phyloP scores from a whole-genome alignment of 2,113 vertebrate species.

The Theristicus caerulescens region DNA sequence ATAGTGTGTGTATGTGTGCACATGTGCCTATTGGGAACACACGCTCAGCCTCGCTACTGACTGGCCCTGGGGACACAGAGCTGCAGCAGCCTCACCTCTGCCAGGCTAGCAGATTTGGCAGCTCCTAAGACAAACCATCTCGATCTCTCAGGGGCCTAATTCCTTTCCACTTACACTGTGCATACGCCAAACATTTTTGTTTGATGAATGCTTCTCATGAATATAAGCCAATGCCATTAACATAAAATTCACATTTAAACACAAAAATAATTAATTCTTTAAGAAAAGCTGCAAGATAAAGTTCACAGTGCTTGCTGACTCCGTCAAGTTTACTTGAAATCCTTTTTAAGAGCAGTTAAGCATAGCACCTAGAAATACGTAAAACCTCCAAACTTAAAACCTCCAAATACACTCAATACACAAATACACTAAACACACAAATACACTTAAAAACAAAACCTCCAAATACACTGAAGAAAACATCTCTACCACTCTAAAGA shows the following conservation, averaged over 20 bases:
- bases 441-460: no score
- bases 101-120: neutral
- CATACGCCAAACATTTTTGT: neutral
- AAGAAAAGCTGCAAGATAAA: neutral
- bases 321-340: neutral
- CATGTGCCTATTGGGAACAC: neutral
- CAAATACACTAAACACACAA: no score
- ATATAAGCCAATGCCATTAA: neutral
- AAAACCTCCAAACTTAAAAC: neutral
- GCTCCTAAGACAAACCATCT: neutral
- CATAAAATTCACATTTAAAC: neutral
- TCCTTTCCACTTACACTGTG: neutral
- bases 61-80: neutral
- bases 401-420: no score
- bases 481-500: neutral
- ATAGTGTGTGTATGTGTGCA: fast-evolving
- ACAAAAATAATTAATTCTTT: neutral
- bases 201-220: neutral
- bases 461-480: neutral
- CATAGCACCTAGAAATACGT: neutral
- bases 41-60: fast-evolving
- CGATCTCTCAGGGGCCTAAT: neutral
- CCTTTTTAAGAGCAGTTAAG: neutral
- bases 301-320: neutral
- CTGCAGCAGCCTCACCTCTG: neutral